phyloP scores from a whole-genome alignment of 2,888 invertebrate genomes.

The Bruchidius siliquastri region DNA sequence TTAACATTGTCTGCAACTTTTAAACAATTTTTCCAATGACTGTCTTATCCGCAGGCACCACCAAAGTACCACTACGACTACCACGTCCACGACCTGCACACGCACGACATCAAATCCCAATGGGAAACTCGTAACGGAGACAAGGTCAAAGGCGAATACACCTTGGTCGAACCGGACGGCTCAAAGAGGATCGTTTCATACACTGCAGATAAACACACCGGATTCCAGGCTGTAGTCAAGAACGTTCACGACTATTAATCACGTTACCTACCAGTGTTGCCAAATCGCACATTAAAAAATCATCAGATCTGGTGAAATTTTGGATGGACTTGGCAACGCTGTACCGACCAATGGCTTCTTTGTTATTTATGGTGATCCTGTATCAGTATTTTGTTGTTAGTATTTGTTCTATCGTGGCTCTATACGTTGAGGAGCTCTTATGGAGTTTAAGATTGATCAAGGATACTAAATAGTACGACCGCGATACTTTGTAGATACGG shows the following conservation, averaged over 20 bases:
- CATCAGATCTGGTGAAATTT: background rate
- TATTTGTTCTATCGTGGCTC: background rate
- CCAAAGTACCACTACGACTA: slow-evolving; percentile 49
- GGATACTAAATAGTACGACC: too few relatives aligned
- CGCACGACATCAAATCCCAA: slow-evolving; percentile 48
- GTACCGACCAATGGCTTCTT: background rate
- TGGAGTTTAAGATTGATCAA: too few relatives aligned
- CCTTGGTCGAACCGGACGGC: slow-evolving; percentile 44
- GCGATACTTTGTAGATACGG: background rate
- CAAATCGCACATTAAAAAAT: background rate
- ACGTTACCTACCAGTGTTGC: background rate
- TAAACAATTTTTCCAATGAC: background rate
- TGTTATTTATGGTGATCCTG: slow-evolving; percentile 8
- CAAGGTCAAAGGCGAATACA: slow-evolving; percentile 47
- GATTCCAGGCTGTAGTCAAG: slow-evolving; percentile 44
- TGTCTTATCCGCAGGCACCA: slow-evolving; percentile 36
- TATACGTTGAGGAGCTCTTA: background rate
- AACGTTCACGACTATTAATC: slow-evolving; percentile 33
- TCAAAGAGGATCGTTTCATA: slow-evolving; percentile 43
- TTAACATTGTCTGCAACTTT: too few relatives aligned
- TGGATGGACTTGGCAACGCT: background rate
- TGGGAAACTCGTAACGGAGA: slow-evolving; percentile 49
- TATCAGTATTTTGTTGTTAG: slow-evolving; percentile 13
- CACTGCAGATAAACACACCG: slow-evolving; percentile 43
- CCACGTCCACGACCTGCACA: slow-evolving; percentile 48